These are phyloP conservation scores for Lamprologus speciosus DNA, from an alignment of 2,113 vertebrate genomes.

Conservation along the genomic window DNA sequence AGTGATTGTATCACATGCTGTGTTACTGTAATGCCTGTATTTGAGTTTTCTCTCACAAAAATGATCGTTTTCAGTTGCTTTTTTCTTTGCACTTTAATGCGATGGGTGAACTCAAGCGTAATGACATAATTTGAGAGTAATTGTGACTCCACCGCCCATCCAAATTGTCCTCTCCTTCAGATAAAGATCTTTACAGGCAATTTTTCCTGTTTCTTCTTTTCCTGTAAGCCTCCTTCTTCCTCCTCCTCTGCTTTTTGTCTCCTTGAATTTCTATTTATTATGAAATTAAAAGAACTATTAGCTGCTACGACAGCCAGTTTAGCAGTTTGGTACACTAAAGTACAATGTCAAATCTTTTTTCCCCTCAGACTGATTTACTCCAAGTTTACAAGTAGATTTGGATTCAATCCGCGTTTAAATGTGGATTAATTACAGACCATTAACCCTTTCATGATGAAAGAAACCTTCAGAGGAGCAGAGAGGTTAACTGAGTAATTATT, in stretches of 20 bases:
- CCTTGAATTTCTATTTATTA: neutral
- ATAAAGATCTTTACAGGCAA: conserved; percentile 42
- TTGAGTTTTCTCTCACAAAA: neutral
- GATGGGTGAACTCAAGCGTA: conserved; percentile 15
- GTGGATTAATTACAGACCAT: neutral
- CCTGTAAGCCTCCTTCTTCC: neutral
- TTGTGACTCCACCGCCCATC: neutral
- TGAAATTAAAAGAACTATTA: neutral
- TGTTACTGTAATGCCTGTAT: neutral
- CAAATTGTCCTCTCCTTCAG: conserved; percentile 23
- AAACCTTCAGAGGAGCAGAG: neutral
- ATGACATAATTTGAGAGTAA: conserved; percentile 45
- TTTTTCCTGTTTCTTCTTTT: neutral
- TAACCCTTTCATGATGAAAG: neutral
- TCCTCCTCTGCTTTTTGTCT: neutral
- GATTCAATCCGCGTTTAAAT: neutral
- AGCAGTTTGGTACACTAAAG: neutral
- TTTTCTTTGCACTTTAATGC: neutral
- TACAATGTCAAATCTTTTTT: neutral
- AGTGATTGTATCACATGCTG: neutral
- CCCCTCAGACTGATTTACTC: neutral
- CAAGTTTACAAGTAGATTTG: neutral
- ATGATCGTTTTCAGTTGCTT: neutral
- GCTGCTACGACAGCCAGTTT: neutral
- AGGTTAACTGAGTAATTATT: conserved; percentile 44